Evolutionary conservation across 37 sponge, comb jelly and placozoan species (phyloP).

Genomic region (Lycopodina hypogea): DNA sequence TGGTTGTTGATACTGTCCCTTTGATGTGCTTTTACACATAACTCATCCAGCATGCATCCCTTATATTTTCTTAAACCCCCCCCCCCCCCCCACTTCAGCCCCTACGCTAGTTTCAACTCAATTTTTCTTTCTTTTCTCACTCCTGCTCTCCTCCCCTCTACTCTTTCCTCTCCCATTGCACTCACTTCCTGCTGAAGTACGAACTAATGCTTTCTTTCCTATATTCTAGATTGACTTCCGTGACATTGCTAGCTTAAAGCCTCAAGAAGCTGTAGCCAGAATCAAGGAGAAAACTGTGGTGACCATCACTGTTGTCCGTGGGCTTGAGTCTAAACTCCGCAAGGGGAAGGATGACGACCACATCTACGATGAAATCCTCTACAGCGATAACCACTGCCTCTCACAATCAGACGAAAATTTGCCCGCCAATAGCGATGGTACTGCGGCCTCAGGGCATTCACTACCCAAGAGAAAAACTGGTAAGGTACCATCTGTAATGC

Average conservation of each 20-base stretch:
- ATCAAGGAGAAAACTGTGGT: slow-evolving; percentile 59
- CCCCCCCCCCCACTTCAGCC: too few species aligned
- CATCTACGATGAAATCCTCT: slow-evolving; percentile 54
- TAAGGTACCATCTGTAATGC: background rate
- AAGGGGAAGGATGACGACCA: slow-evolving; percentile 10
- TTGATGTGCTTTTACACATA: too few species aligned
- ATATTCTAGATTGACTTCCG: slow-evolving; percentile 35
- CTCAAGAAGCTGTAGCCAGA: slow-evolving; percentile 53
- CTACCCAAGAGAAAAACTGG: background rate
- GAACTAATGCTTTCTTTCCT: too few species aligned
- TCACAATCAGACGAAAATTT: slow-evolving; percentile 37
- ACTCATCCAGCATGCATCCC: too few species aligned
- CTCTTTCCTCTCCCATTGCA: too few species aligned
- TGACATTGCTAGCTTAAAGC: slow-evolving; percentile 25
- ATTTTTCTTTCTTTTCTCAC: too few species aligned
- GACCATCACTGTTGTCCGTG: slow-evolving; percentile 44
- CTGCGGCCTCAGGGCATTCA: background rate
- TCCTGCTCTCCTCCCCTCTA: too few species aligned
- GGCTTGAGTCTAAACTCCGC: background rate
- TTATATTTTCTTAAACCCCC: too few species aligned
- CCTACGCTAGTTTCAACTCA: too few species aligned
- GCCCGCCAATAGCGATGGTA: background rate
- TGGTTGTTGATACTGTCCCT: too few species aligned
- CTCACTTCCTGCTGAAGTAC: too few species aligned
- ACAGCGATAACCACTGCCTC: slow-evolving; percentile 24